Base-by-base conservation (phyloP, 64 coral and sea anemone species). In the Pocillopora verrucosa region DNA sequence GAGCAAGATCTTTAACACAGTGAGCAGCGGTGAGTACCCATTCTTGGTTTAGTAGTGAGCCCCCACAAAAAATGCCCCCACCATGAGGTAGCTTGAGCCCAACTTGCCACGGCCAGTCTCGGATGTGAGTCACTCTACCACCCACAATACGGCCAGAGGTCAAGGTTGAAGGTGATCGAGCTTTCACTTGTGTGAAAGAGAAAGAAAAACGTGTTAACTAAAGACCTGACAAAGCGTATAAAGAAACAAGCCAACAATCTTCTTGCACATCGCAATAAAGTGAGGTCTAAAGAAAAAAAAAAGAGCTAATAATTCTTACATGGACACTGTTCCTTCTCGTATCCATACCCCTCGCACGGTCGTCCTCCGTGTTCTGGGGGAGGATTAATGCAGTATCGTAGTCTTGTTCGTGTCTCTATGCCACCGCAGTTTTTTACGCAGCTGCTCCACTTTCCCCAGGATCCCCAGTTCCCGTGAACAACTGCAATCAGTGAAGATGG, bases 21-120 rank as follows among this genome's bases (percentile, higher is more conserved):
- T 93, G 92, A 77, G 86, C 92, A 84, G 92, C 92, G 72, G 92
- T 93, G 35, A 93, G 57, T 16, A 83, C 87, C 92, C 92, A 93
- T 41, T 93, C 79, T 34, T 78, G 41, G 73, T 85, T 93, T 15
- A 93, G 87, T 35, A 93, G 68, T 5, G 87, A 93, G 13, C 92
- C 92, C 36, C 92, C 92, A 59, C 92, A 93, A 41, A 93, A 89
- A 34, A 93, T 93, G 1, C 56, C 41, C 17, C 20, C 15, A 14
- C 51, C 51, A 56, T 12, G 16, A 13, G n/a, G 58, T 15, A 60
- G 74, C 72, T 89, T 64, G 60, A 93, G 87, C 70, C 92, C 92
- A 61, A 89, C 87, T 45, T 93, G 92, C 92, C 92, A 93, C 16
- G 92, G 92, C 92, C 92, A 93, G 9, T 93, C 76, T 72, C 76